Evolutionary conservation across 2,888 invertebrate species (phyloP).

Genomic region (Hypomecis punctinalis): DNA sequence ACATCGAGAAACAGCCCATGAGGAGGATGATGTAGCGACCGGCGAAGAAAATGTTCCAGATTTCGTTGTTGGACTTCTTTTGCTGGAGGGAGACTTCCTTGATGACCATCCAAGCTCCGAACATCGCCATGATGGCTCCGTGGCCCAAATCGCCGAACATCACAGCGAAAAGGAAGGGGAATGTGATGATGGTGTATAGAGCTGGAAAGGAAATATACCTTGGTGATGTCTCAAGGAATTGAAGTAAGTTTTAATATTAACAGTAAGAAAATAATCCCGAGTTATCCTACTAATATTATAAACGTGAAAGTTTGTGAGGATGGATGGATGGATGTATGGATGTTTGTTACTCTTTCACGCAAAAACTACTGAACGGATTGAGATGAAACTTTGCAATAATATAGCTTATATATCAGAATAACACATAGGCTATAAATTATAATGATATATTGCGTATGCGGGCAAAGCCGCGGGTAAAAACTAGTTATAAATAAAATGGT

Average conservation of each 20-base stretch:
- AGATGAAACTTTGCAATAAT: too few relatives aligned
- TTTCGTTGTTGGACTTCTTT: constrained; percentile 91
- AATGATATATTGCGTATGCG: too few relatives aligned
- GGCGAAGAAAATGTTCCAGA: constrained; percentile 99
- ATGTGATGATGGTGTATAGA: constrained; percentile 94
- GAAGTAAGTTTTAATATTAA: background rate
- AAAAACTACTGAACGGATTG: too few relatives aligned
- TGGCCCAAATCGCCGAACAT: constrained; percentile 99
- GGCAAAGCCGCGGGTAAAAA: too few relatives aligned
- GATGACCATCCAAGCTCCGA: constrained; percentile 92
- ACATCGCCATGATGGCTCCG: constrained; percentile 92
- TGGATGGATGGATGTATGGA: too few relatives aligned
- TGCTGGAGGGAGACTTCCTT: constrained; percentile 90
- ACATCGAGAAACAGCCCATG: constrained; percentile 99
- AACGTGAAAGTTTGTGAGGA: too few relatives aligned
- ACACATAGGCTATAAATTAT: too few relatives aligned
- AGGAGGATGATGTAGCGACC: constrained; percentile 98
- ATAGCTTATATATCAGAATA: too few relatives aligned
- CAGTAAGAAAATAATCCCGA: background rate
- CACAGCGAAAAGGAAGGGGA: constrained; percentile 97
- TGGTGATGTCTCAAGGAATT: too few relatives aligned
- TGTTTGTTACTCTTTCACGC: too few relatives aligned
- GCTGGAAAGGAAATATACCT: constrained; percentile 87
- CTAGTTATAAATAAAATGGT: too few relatives aligned
- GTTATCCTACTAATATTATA: too few relatives aligned